phyloP scores from a whole-genome alignment of 2,888 invertebrate species.

The Punctoribates punctum region DNA sequence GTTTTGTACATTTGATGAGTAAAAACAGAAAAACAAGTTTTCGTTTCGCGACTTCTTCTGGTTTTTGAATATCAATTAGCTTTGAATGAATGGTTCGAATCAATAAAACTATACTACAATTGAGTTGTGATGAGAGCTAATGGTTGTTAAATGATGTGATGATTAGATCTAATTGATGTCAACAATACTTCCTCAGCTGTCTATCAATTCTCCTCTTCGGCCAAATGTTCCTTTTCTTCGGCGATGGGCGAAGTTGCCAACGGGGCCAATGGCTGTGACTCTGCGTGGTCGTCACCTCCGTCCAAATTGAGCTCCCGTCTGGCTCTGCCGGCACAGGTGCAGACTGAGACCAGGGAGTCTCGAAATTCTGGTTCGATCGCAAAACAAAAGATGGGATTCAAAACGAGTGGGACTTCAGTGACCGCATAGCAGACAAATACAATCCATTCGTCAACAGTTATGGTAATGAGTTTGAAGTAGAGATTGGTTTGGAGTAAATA shows the following conservation, averaged over 20 bases:
- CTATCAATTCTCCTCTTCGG: slow-evolving; percentile 36
- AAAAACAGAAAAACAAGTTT: no score
- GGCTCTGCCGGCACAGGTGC: slow-evolving; percentile 35
- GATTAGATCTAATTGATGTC: not conserved
- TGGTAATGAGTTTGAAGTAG: slow-evolving; percentile 27
- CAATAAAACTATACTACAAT: not conserved
- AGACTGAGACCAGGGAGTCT: slow-evolving; percentile 40
- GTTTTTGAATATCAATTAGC: not conserved
- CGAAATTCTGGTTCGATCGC: slow-evolving; percentile 40
- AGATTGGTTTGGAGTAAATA: slow-evolving; percentile 37
- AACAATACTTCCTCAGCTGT: not conserved
- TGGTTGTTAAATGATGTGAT: not conserved
- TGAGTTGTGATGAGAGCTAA: not conserved
- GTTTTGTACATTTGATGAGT: not conserved
- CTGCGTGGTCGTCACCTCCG: slow-evolving; percentile 40
- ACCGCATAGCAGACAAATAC: slow-evolving; percentile 26
- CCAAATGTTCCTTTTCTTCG: slow-evolving; percentile 42
- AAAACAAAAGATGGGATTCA: slow-evolving; percentile 40
- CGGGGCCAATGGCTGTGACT: slow-evolving; percentile 42
- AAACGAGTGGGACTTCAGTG: slow-evolving; percentile 35
- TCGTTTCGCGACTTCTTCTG: not conserved
- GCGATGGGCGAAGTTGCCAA: slow-evolving; percentile 42
- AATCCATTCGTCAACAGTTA: slow-evolving; percentile 41
- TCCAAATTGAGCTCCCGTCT: slow-evolving; percentile 33
- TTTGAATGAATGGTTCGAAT: not conserved